Base-by-base conservation (phyloP, 2,797 vertebrate genomes). In the Rhinella marina region DNA sequence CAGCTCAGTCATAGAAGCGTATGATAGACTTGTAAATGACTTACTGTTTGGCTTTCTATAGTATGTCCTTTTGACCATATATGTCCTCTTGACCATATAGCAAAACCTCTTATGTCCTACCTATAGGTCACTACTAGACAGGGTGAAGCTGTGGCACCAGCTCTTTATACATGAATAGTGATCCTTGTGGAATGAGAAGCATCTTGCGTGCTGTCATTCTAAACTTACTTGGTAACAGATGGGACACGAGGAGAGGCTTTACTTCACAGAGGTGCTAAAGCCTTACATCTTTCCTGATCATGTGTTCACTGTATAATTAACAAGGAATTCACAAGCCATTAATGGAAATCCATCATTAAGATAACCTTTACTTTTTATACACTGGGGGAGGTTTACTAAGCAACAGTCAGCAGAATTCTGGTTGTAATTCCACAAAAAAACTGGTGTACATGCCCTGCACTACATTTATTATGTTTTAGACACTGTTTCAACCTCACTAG, bases 281-380 rank as follows among this genome's bases (percentile, higher is more conserved):
- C 59, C 54, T 73, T n/a, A 10, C 78, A 61, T 75, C 70, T 32
- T 41, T 81, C 25, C 41, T 66, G 48, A 64, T 62, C 86, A 82
- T 72, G 78, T 59, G 77, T 25, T 57, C 41, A 27, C 41, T 87
- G 73, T 76, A 87, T 87, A 82, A 87, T 82, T 87, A 76, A 87
- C 64, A 23, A 82, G 70, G 56, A 79, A 82, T 64, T 68, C 62
- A 29, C 48, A 10, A 29, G n/a, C 3, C n/a, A 25, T 1, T 75
- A 19, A 75, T 64, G 54, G 23, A 75, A 48, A 75, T 75, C 66
- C 56, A 48, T 75, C 82, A 84, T 23, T n/a, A 56, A 41, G 10
- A 75, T 75, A 32, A 48, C 29, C 32, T 41, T 27, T 6, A 68
- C 64, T 56, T 14, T 16, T 13, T 11, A 56, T 41, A 41, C 41